Evolutionary conservation across 2,797 vertebrate species (phyloP).

Genomic region (Pampus argenteus): DNA sequence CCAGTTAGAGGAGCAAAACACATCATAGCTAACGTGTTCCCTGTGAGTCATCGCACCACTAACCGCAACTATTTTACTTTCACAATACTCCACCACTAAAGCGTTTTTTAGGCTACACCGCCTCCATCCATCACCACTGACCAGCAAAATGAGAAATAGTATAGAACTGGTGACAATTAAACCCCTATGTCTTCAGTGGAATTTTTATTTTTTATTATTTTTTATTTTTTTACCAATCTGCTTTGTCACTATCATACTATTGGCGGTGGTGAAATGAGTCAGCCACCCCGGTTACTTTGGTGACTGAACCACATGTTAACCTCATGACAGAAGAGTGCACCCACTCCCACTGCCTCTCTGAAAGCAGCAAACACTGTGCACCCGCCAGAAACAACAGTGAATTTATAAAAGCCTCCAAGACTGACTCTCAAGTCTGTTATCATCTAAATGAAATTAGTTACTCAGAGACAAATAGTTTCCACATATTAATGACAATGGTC

Average conservation of each 20-base stretch:
- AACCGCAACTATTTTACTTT: constrained; percentile 82
- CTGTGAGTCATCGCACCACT: constrained; percentile 77
- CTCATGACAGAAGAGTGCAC: constrained; percentile 76
- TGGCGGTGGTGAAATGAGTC: constrained; percentile 47
- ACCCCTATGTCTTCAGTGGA: constrained; percentile 21
- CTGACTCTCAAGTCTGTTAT: constrained; percentile 43
- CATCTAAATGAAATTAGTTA: constrained; percentile 50
- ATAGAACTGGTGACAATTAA: constrained; percentile 7
- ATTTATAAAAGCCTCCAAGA: constrained; percentile 56
- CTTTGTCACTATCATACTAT: constrained; percentile 38
- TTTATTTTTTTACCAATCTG: not conserved
- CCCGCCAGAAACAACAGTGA: constrained; percentile 65
- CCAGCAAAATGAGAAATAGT: constrained; percentile 8
- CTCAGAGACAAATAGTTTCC: constrained; percentile 66
- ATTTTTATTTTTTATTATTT: too few relatives aligned
- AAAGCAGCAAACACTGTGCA: constrained; percentile 51
- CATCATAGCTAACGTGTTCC: constrained; percentile 53
- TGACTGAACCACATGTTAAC: constrained; percentile 76
- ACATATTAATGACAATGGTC: constrained; percentile 26
- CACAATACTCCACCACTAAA: constrained; percentile 76
- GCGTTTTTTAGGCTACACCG: constrained; percentile 21
- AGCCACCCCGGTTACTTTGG: constrained; percentile 44
- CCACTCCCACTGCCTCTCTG: constrained; percentile 56
- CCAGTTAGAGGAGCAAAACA: constrained; percentile 57
- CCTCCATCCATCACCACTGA: constrained; percentile 47